phyloP scores from a whole-genome alignment of 1,140 invertebrate genomes.

The Spodoptera frugiperda region DNA sequence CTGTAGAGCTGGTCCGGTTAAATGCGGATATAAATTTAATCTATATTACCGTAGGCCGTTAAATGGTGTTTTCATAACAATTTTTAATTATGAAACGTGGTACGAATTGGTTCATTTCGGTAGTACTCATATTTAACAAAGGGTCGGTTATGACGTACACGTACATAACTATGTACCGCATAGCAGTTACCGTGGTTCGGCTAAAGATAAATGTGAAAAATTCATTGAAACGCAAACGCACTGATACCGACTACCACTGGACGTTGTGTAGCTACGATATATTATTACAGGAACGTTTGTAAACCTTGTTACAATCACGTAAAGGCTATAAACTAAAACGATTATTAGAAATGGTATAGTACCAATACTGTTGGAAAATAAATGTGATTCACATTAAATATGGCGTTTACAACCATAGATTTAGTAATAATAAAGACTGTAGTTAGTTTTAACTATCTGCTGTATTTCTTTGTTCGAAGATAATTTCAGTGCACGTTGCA shows the following conservation, averaged over 20 bases:
- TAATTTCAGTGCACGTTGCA: background rate
- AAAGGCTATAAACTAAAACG: constrained; percentile 27
- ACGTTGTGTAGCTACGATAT: background rate
- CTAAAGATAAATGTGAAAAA: constrained; percentile 37
- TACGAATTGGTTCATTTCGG: constrained; percentile 16
- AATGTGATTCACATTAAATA: constrained; percentile 22
- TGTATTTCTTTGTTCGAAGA: background rate
- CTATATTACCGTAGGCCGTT: constrained; percentile 23
- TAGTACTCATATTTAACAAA: constrained; percentile 19
- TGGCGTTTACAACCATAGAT: background rate
- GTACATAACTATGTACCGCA: constrained; percentile 2
- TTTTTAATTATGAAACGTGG: constrained; percentile 29
- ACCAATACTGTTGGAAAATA: constrained; percentile 30
- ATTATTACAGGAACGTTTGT: background rate
- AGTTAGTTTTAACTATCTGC: background rate
- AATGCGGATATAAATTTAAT: constrained; percentile 29
- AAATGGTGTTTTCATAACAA: constrained; percentile 36
- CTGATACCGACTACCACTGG: background rate
- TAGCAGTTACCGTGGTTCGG: constrained; percentile 15
- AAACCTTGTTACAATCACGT: constrained; percentile 27
- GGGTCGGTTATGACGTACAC: background rate
- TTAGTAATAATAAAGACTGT: constrained; percentile 1
- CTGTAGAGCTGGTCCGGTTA: constrained; percentile 20
- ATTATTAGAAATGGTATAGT: constrained; percentile 24
- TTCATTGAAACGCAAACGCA: constrained; percentile 41